A percentile compares a stretch with the other conserved stretches of the same genome.
phyloP scores from a whole-genome alignment of 2,888 invertebrate genomes.

The Epirrhoe tristata region DNA sequence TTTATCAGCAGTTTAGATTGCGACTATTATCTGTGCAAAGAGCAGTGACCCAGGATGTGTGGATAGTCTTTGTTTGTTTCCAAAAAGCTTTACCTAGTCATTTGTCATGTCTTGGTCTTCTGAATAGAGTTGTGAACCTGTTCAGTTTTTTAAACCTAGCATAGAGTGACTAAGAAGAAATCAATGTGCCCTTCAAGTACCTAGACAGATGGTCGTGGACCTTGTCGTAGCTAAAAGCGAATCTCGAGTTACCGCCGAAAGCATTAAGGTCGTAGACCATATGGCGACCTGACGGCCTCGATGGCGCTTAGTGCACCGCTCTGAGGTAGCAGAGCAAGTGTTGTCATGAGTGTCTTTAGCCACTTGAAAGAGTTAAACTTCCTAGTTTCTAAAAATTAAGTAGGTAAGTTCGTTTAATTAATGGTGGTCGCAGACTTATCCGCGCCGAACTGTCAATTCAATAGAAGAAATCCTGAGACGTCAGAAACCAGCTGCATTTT shows the following conservation, averaged over 20 bases:
- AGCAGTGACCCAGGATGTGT: slow-evolving; percentile 21
- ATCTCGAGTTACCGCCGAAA: slow-evolving; percentile 28
- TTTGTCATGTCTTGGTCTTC: background rate
- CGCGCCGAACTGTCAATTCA: no score
- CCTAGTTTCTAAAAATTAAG: no score
- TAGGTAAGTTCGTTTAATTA: no score
- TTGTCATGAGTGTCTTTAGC: no score
- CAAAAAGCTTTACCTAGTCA: slow-evolving; percentile 3
- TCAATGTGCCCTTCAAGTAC: background rate
- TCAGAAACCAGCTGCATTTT: no score
- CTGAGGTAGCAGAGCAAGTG: no score
- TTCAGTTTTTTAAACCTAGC: background rate
- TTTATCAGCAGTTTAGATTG: background rate
- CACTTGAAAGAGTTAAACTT: no score
- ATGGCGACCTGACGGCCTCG: slow-evolving; percentile 37
- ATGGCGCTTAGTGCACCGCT: background rate
- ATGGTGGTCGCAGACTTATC: no score
- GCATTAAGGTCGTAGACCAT: slow-evolving; percentile 38
- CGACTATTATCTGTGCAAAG: slow-evolving; percentile 5
- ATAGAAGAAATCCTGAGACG: no score
- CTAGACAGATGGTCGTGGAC: slow-evolving; percentile 7
- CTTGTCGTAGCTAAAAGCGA: slow-evolving; percentile 14
- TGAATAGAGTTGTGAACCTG: background rate
- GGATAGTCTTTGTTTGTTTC: slow-evolving; percentile 13
- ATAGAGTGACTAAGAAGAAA: background rate